Conservation (phyloP, 2,888 invertebrate genomes). For the Odontocolon sp. region DNA sequence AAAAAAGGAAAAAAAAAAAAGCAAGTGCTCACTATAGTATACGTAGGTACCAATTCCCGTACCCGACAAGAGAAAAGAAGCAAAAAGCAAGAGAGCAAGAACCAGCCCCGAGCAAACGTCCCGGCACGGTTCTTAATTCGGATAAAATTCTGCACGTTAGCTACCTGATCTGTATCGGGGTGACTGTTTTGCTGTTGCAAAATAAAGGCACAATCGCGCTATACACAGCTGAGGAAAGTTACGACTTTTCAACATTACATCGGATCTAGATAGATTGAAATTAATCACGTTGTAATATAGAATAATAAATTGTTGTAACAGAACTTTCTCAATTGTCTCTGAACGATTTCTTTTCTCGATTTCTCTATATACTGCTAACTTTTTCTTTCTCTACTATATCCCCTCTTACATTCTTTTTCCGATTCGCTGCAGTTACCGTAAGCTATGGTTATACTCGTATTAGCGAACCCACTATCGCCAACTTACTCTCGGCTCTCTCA, state of each 20-base stretch:
- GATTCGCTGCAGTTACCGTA: slow-evolving; percentile 57
- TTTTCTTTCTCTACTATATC: slow-evolving; percentile 14
- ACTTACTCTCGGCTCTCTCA: slow-evolving; percentile 53
- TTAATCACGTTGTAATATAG: too few relatives aligned
- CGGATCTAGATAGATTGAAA: background rate
- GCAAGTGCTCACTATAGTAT: slow-evolving; percentile 43
- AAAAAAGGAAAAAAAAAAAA: too few relatives aligned
- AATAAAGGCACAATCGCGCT: slow-evolving; percentile 22
- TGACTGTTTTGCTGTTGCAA: too few relatives aligned
- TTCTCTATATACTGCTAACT: background rate
- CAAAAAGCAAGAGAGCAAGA: slow-evolving; percentile 17
- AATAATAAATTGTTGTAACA: too few relatives aligned
- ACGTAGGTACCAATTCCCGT: background rate
- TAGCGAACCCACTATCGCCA: slow-evolving; percentile 46
- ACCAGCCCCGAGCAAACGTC: slow-evolving; percentile 30
- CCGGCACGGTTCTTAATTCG: slow-evolving; percentile 56
- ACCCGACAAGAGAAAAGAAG: slow-evolving; percentile 20
- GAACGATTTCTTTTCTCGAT: background rate
- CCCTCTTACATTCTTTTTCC: slow-evolving; percentile 30
- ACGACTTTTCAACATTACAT: slow-evolving; percentile 19
- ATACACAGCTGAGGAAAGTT: background rate
- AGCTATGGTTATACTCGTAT: slow-evolving; percentile 61
- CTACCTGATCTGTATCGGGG: slow-evolving; percentile 11
- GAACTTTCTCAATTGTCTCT: background rate
- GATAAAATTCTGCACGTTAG: slow-evolving; percentile 58